phyloP scores from a whole-genome alignment of 1,140 invertebrate species.

The Papilio helenus region DNA sequence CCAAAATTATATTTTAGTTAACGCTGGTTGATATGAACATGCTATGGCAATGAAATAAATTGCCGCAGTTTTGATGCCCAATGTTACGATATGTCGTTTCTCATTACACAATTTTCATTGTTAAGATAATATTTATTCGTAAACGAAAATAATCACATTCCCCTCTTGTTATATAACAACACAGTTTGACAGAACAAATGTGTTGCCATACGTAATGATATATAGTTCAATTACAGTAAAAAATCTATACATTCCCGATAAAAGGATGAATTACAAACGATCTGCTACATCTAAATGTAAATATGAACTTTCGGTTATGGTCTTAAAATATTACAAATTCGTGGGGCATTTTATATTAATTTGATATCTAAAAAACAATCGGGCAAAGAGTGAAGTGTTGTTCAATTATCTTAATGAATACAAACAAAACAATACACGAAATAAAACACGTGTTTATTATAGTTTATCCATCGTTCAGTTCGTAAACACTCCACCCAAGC shows the following conservation, averaged over 20 bases:
- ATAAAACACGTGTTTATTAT: too few species aligned
- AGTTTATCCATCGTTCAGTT: too few species aligned
- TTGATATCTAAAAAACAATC: constrained; percentile 48
- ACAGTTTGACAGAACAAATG: constrained; percentile 31
- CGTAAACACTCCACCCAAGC: constrained; percentile 37
- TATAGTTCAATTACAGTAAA: constrained; percentile 60
- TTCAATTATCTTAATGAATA: background rate
- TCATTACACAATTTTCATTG: too few species aligned
- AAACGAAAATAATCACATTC: constrained; percentile 30
- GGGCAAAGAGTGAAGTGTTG: constrained; percentile 43
- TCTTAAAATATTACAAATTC: constrained; percentile 71
- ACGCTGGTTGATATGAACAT: too few species aligned
- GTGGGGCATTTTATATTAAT: constrained; percentile 70
- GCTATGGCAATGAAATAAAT: too few species aligned
- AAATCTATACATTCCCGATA: constrained; percentile 75
- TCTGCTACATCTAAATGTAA: constrained; percentile 60
- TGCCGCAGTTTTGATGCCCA: too few species aligned
- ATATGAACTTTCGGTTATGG: constrained; percentile 71
- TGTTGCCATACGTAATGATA: constrained; percentile 55
- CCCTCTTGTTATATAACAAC: constrained; percentile 15
- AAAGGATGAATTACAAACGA: constrained; percentile 67
- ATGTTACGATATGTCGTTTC: too few species aligned
- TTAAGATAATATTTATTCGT: background rate
- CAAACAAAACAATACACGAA: too few species aligned
- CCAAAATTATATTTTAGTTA: background rate